Conservation (phyloP, 2,113 vertebrate species). For the Ptychochromis oligacanthus region DNA sequence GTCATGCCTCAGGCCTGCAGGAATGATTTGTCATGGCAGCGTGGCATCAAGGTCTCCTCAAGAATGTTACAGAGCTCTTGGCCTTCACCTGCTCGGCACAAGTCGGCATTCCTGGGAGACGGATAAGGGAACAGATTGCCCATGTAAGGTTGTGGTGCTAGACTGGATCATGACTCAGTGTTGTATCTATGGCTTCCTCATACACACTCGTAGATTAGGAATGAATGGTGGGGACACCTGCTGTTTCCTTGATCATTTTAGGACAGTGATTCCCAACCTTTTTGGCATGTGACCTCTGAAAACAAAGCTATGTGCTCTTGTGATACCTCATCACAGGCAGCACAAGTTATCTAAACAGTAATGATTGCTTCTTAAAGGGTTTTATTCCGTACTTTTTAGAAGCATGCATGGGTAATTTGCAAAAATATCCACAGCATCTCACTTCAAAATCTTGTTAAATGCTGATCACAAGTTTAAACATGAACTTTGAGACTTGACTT, state of each 20-base stretch:
- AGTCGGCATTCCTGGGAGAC: constrained; percentile 26
- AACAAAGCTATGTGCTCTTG: not conserved
- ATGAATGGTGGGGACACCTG: constrained; percentile 30
- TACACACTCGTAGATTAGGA: constrained; percentile 16
- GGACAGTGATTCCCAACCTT: not conserved
- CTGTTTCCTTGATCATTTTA: not conserved
- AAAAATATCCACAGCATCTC: not conserved
- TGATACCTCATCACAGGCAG: not conserved
- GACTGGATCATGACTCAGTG: constrained; percentile 61
- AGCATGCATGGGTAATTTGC: not conserved
- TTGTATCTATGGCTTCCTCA: constrained; percentile 14
- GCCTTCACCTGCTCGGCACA: constrained; percentile 41
- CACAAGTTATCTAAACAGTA: not conserved
- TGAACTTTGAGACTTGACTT: not conserved
- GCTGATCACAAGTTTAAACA: not conserved
- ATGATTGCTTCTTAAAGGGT: not conserved
- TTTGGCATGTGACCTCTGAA: not conserved
- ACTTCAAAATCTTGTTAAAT: not conserved
- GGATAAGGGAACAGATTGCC: constrained; percentile 21
- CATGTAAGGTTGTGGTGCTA: constrained; percentile 44
- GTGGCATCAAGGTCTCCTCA: constrained; percentile 44
- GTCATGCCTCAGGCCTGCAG: constrained; percentile 19
- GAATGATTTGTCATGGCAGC: constrained; percentile 47
- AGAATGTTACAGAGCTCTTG: constrained; percentile 47
- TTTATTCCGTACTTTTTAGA: not conserved